Conservation (phyloP, 2,113 vertebrate species). For the Calonectris borealis region DNA sequence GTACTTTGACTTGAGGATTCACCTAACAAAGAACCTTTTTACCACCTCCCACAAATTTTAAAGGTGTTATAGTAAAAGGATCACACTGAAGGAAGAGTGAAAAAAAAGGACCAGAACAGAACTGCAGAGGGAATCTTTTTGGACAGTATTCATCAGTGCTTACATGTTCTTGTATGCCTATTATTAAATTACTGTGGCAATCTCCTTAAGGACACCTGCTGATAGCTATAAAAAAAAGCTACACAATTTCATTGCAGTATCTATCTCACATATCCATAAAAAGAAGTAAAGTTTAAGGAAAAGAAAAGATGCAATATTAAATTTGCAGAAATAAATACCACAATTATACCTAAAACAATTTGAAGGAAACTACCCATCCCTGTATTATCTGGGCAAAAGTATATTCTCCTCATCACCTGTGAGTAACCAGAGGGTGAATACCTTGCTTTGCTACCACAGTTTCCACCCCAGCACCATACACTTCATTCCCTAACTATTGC, state of each 20-base stretch:
- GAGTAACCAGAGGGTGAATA: background rate
- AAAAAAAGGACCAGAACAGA: background rate
- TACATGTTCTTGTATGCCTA: background rate
- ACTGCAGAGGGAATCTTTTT: background rate
- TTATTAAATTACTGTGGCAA: background rate
- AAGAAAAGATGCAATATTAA: background rate
- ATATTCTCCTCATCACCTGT: background rate
- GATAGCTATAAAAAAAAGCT: background rate
- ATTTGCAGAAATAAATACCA: background rate
- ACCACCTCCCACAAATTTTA: background rate
- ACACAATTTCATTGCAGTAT: background rate
- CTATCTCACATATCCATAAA: background rate
- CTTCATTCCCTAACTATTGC: background rate
- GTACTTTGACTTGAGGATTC: background rate
- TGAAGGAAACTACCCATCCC: background rate
- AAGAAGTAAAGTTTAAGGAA: background rate
- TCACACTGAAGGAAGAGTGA: background rate
- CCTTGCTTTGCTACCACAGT: background rate
- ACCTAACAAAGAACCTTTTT: slow-evolving; percentile 5
- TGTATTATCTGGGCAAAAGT: background rate
- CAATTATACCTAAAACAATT: background rate
- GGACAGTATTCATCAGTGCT: background rate
- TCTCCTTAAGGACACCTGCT: background rate
- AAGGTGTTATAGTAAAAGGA: background rate
- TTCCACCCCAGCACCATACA: background rate